Evolutionary conservation across 1,140 invertebrate genomes (phyloP).

Genomic region (Brachionus rubens): DNA sequence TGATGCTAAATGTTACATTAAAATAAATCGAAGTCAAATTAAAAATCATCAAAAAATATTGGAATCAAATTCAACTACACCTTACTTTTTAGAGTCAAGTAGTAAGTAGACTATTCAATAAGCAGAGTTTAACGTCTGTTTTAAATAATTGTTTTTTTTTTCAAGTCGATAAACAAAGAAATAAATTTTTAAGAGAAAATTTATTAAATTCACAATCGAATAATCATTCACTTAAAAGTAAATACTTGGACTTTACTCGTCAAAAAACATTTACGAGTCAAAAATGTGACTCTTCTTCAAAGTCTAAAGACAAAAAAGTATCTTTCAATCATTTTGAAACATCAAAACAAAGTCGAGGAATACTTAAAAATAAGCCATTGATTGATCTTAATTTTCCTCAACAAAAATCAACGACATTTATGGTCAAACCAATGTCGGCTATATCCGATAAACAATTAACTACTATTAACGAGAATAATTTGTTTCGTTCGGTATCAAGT

Average conservation of each 20-base stretch:
- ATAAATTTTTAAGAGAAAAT: slow-evolving; percentile 28
- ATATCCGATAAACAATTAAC: neutral
- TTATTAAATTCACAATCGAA: slow-evolving; percentile 24
- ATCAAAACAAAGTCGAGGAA: neutral
- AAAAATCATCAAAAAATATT: slow-evolving; percentile 43
- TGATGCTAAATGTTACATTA: slow-evolving; percentile 4
- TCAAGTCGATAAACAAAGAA: slow-evolving; percentile 36
- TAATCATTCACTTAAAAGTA: slow-evolving; percentile 19
- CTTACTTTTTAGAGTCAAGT: slow-evolving; percentile 2
- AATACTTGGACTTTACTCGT: slow-evolving; percentile 13
- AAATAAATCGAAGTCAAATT: slow-evolving; percentile 40
- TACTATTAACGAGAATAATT: neutral
- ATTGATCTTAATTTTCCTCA: neutral
- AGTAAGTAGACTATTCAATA: neutral
- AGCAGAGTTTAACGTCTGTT: too few relatives aligned
- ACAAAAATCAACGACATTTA: neutral
- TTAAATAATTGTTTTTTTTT: neutral
- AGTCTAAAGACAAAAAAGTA: neutral
- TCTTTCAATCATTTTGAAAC: neutral
- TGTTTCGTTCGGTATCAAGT: neutral
- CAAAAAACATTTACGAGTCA: neutral
- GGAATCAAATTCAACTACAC: neutral
- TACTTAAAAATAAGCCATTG: neutral
- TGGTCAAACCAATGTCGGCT: slow-evolving; percentile 20
- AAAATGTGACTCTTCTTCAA: neutral